Evolutionary conservation across 2,888 invertebrate species (phyloP), one percentile per base, ranked within the genome.

Genomic region (Tubiluchus corallicola): DNA sequence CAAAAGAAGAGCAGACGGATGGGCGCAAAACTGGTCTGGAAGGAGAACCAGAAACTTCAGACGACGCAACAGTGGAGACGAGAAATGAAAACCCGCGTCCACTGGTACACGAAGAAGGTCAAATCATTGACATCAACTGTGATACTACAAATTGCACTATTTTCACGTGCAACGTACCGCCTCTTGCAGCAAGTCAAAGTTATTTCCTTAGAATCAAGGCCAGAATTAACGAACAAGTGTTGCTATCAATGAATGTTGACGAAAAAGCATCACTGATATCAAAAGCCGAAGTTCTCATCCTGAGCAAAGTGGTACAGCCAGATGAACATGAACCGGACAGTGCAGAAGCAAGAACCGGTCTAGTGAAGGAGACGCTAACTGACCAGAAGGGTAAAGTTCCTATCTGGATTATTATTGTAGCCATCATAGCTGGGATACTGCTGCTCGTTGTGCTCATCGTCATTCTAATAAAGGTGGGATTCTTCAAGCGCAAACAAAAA

Each of bases 401-500:
- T 13, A 69, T 82, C 52, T 88, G 88, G 83, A 78, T 90, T 50
- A 83, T 84, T 50, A 59, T 70, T 50, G 71, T 84, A 42, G 80
- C 90, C 21, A 76, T 84, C 43, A 70, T 83, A 46, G 79, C 78
- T 2, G 92, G 92, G 5, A 68, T 94, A 21, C 59, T 90, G 51
- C 69, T 94, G 17, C 69, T 94, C 21, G 73, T 84, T 29, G 61
- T 85, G 2, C 70, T 92, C 43, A 80, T 82, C 38, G 71, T 81
- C 42, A 72, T 79, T 17, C 68, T 92, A 47, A 85, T 84, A 77
- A 85, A 81, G 68, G 75, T 83, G 44, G 85, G 85, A 5, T 15
- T 39, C 13, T 74, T 69, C 68, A 84, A 83, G 83, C 9, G 20
- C 21, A 82, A 76, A 75, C 87, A 29, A n/a, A 29, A 29, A n/a